Base-by-base conservation (phyloP, 2,797 vertebrate genomes). In the Typhlichthys eigenmanni region DNA sequence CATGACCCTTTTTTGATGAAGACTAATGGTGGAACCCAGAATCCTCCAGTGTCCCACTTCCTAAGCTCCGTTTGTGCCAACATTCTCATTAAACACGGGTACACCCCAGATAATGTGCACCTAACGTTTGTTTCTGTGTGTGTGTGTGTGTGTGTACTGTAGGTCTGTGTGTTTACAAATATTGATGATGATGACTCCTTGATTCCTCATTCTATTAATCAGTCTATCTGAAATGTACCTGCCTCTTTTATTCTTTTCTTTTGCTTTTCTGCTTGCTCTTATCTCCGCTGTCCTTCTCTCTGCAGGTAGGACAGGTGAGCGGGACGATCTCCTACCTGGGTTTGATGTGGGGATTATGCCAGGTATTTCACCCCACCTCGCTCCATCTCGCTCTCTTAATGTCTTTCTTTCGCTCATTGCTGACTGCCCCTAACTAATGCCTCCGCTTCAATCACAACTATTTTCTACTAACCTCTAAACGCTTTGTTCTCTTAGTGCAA, bases 341-440 rank as follows among this genome's bases (percentile, higher is more conserved):
- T 98, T 99, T 96, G 96, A 98, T 93, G 92, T 96, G 95, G 95
- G 97, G 92, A 91, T 98, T 90, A 98, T 99, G 96, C 95, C 97
- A 99, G 98, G 98, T 99, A 99, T 81, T 91, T 91, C 76, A 75
- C 88, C 87, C 68, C 75, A 64, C 74, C 79, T 80, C 79, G 78
- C 73, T 83, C 85, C 82, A 71, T 56, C 55, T 72, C 86, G 76
- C 85, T 85, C 85, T 85, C 80, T 75, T 64, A 76, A 29, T 80
- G 69, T 65, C 38, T 84, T 72, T 58, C 55, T 71, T 87, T 78
- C 85, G 85, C 84, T 85, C 80, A 24, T 4, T 24, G 77, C 67
- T 77, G 55, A 46, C 79, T 19, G 66, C 69, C 13, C 60, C 58
- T 14, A 45, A 32, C 62, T 86, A 47, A 69, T 62, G 43, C 66